These are phyloP conservation scores for Hemicordylus capensis DNA, from an alignment of 2,113 vertebrate species.

Conservation along the genomic window DNA sequence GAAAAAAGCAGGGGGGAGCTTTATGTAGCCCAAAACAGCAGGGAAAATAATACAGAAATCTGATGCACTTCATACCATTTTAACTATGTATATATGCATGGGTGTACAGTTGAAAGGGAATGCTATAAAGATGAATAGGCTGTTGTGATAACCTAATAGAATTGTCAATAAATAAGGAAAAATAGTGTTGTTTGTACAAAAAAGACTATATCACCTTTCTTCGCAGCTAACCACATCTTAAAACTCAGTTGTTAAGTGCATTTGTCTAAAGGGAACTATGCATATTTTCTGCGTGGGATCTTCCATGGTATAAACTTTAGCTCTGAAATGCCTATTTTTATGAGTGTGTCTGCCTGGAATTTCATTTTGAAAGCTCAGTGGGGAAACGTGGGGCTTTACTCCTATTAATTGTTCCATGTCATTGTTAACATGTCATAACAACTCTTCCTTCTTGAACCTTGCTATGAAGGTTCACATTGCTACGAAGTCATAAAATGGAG, in stretches of 20 bases:
- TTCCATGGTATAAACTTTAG: background rate
- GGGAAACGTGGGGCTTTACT: too few relatives aligned
- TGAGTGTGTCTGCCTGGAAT: too few relatives aligned
- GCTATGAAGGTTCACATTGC: too few relatives aligned
- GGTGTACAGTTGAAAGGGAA: background rate
- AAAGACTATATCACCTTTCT: background rate
- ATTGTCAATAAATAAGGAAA: background rate
- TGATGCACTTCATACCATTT: constrained; percentile 8
- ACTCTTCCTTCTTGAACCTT: too few relatives aligned
- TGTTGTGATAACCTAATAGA: background rate
- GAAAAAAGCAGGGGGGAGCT: constrained; percentile 31
- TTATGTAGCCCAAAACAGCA: constrained; percentile 34
- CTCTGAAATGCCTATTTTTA: background rate
- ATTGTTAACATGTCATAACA: too few relatives aligned
- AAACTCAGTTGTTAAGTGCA: too few relatives aligned
- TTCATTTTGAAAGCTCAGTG: too few relatives aligned
- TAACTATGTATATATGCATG: too few relatives aligned
- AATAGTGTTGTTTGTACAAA: background rate
- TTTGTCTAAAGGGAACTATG: too few relatives aligned
- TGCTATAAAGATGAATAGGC: background rate
- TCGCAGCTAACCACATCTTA: background rate
- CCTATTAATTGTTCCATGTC: too few relatives aligned
- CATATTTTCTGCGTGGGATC: background rate
- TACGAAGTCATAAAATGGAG: too few relatives aligned
- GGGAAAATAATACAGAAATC: constrained; percentile 4